Percentiles rank a stretch among this genome's conserved stretches.
phyloP scores from a whole-genome alignment of 2,888 invertebrate genomes.

The Cantharis nigra region DNA sequence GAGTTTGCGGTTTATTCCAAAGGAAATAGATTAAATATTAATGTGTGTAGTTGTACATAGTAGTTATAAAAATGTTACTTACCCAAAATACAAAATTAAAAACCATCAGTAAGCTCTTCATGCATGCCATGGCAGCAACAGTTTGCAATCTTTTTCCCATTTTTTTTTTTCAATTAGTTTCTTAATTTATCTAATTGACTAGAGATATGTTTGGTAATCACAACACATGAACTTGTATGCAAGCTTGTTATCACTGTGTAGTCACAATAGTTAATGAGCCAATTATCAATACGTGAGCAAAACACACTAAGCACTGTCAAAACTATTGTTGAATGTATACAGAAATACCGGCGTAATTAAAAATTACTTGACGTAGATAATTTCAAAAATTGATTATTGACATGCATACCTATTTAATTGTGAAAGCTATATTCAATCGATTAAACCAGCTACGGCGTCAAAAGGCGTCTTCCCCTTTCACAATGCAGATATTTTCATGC shows the following conservation, averaged over 20 bases:
- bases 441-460: constrained; percentile 4
- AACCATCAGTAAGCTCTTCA: constrained; percentile 77
- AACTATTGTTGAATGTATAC: background rate
- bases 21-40: too few relatives aligned
- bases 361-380: background rate
- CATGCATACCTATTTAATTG: background rate
- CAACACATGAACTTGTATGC: background rate
- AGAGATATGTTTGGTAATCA: constrained; percentile 17
- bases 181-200: background rate
- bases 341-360: background rate
- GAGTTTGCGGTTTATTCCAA: too few relatives aligned
- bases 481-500: constrained; percentile 29
- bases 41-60: too few relatives aligned
- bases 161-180: constrained; percentile 23
- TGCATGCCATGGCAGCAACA: constrained; percentile 75
- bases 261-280: background rate
- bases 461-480: constrained; percentile 25
- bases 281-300: background rate
- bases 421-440: background rate
- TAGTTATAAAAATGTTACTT: constrained; percentile 50
- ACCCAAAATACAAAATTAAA: constrained; percentile 86
- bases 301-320: background rate
- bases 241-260: constrained; percentile 5
- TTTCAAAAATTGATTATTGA: background rate
- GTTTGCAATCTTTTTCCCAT: constrained; percentile 77